Evolutionary conservation across 2,113 vertebrate species (phyloP).

Genomic region (Podilymbus podiceps): DNA sequence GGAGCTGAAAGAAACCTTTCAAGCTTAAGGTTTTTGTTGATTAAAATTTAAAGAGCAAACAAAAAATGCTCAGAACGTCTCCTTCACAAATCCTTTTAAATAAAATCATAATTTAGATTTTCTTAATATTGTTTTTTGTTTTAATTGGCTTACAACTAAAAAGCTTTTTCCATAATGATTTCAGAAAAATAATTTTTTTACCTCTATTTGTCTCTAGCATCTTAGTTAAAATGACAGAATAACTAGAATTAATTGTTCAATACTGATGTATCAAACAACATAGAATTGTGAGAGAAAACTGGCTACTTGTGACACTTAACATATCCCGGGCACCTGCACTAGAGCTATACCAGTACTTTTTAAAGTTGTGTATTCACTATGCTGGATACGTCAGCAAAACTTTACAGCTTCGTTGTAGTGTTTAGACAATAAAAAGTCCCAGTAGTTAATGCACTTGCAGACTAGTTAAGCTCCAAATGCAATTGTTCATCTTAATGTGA

Average conservation of each 20-base stretch:
- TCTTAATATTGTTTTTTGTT: not conserved
- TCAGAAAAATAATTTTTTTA: not conserved
- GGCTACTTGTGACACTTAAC: constrained; percentile 41
- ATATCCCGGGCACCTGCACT: constrained; percentile 35
- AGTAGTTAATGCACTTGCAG: constrained; percentile 42
- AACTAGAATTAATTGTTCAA: constrained; percentile 19
- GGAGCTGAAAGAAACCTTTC: not conserved
- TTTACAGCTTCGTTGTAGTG: constrained; percentile 33
- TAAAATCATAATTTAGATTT: not conserved
- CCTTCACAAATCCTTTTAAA: not conserved
- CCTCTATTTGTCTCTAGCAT: not conserved
- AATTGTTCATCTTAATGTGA: constrained; percentile 50
- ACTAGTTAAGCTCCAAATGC: constrained; percentile 45
- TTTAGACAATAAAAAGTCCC: constrained; percentile 66
- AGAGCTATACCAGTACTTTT: constrained; percentile 34
- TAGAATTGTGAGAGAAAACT: constrained; percentile 40
- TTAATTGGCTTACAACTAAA: not conserved
- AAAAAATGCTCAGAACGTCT: not conserved
- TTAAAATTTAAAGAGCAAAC: not conserved
- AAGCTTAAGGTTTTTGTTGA: not conserved
- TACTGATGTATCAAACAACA: not conserved
- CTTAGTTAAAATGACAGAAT: not conserved
- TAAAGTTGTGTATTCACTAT: constrained; percentile 46
- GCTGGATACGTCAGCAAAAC: constrained; percentile 59
- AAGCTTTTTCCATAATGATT: not conserved